Evolutionary conservation across 2,797 vertebrate species (phyloP), one percentile per base, ranked within the genome.

Genomic region (Pitangus sulphuratus): DNA sequence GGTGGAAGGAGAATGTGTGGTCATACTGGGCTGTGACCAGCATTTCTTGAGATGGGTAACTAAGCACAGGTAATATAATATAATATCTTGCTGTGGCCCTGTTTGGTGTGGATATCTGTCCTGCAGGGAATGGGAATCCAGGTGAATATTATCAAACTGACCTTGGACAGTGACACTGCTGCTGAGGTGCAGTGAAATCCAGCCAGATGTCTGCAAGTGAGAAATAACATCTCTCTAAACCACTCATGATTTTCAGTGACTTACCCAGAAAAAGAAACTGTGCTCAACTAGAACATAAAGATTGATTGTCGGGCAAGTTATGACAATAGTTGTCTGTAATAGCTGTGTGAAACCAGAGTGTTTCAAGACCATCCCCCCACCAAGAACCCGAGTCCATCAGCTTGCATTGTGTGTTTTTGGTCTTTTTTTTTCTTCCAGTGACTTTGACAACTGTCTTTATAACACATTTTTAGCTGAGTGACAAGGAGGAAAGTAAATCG

Each of bases 61-160:
- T 48, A 71, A 60, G 15, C 12, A 45, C 7, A 48, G 21, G 40
- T 31, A 42, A 19, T 31, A 44, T 26, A 74, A 5, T 14, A 6
- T 21, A 56, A 19, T 28, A 8, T 47, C 33, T 86, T 33, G 0
- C 0, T 19, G 60, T 60, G 51, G 53, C 37, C 12, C 51, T 39
- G 6, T 58, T 57, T 45, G 30, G 31, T 71, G 6, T 11, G 31
- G 76, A 2, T 44, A 33, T 13, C 30, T 82, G 54, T 87, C 33
- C 47, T 74, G 56, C 3, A 14, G 68, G 57, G 68, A 3, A 10
- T 15, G 11, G 62, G 28, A 80, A 15, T 51, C 39, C 40, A 71
- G 45, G 42, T 84, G 58, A 51, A 24, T 18, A 15, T 71, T 40
- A 19, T 58, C n/a, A 66, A 62, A 80, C 25, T 66, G 57, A 51